phyloP scores from a whole-genome alignment of 2,797 vertebrate species.

The Sebastes matsubarae region DNA sequence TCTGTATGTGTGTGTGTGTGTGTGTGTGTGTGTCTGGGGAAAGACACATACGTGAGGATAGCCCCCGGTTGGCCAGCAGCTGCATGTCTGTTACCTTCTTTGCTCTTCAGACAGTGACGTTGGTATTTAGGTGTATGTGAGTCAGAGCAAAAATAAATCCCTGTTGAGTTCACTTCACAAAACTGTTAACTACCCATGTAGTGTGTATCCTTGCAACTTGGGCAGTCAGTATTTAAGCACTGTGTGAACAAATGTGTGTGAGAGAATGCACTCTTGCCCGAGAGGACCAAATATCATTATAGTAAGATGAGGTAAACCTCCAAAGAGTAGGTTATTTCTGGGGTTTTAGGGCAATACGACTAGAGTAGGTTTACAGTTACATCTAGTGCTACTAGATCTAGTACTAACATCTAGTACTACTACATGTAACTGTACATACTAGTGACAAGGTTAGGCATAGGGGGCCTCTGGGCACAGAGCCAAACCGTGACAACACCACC shows the following conservation, averaged over 20 bases:
- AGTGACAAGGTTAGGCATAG: neutral
- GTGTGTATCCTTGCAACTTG: neutral
- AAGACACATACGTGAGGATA: slow-evolving; percentile 15
- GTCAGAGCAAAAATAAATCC: neutral
- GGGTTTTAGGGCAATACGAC: too few relatives aligned
- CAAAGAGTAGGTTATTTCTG: neutral
- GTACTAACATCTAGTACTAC: too few relatives aligned
- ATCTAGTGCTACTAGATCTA: too few relatives aligned
- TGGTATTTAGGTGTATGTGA: neutral
- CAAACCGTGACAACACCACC: neutral
- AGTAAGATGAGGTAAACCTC: neutral
- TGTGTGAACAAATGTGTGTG: neutral
- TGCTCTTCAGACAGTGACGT: slow-evolving; percentile 11
- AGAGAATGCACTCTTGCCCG: neutral
- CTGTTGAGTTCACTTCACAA: neutral
- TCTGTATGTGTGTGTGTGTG: neutral
- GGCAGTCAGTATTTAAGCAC: neutral
- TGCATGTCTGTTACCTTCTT: slow-evolving; percentile 2
- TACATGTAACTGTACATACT: too few relatives aligned
- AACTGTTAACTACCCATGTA: neutral
- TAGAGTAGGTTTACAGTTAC: neutral
- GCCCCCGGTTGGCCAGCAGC: slow-evolving; percentile 11
- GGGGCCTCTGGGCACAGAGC: too few relatives aligned
- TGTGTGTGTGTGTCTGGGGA: slow-evolving; percentile 10
- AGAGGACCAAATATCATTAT: neutral